Conservation (phyloP, 2,888 invertebrate genomes). For the Heliconius ethilla region DNA sequence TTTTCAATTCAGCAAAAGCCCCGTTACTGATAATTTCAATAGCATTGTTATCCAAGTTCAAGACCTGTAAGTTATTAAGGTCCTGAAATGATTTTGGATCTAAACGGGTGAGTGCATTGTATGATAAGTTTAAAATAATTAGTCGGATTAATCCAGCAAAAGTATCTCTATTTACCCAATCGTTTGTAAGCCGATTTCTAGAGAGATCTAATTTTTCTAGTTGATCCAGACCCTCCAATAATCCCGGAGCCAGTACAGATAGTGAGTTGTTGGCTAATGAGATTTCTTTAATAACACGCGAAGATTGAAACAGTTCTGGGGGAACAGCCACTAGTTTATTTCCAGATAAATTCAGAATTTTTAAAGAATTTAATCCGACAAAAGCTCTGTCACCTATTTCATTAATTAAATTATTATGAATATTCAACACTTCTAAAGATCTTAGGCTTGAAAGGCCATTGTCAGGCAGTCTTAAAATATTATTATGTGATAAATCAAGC, state of each 20-base stretch:
- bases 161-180: constrained; percentile 89
- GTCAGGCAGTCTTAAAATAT: constrained; percentile 85
- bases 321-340: constrained; percentile 91
- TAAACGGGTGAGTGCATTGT: constrained; percentile 86
- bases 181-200: constrained; percentile 87
- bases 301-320: constrained; percentile 88
- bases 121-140: constrained; percentile 87
- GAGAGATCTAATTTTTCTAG: constrained; percentile 88
- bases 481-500: constrained; percentile 88
- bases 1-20: constrained; percentile 87
- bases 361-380: constrained; percentile 85
- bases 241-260: constrained; percentile 87
- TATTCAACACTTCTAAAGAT: constrained; percentile 85
- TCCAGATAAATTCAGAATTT: constrained; percentile 88
- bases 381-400: constrained; percentile 89
- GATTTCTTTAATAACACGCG: constrained; percentile 86
- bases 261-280: constrained; percentile 91
- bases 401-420: constrained; percentile 89
- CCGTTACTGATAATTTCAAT: constrained; percentile 87
- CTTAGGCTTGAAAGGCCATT: constrained; percentile 86
- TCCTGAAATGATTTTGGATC: constrained; percentile 88
- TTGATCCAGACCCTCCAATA: constrained; percentile 88
- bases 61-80: constrained; percentile 87
- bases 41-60: constrained; percentile 87
- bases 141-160: constrained; percentile 88